Percentiles rank a stretch among this genome's conserved stretches.
These are phyloP conservation scores for Brachionus manjavacas DNA, from an alignment of 1,140 invertebrate genomes.

Conservation along the genomic window DNA sequence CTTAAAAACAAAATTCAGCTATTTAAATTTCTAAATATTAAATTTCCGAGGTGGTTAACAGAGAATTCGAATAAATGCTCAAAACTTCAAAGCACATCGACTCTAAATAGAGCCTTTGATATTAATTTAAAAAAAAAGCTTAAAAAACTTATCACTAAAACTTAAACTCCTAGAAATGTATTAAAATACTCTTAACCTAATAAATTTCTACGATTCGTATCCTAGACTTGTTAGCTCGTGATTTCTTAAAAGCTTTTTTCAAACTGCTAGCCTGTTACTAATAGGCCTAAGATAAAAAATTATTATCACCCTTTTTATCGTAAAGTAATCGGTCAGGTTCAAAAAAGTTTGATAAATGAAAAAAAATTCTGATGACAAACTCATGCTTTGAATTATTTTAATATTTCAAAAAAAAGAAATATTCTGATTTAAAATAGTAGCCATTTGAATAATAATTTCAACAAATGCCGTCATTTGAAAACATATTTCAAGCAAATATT, in stretches of 20 bases:
- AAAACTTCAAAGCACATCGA: not conserved
- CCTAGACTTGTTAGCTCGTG: not conserved
- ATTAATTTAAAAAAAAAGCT: not conserved
- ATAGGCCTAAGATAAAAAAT: not conserved
- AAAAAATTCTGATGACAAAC: not conserved
- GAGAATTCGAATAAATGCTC: not conserved
- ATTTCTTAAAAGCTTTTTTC: not conserved
- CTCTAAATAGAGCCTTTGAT: not conserved
- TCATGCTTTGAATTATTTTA: not conserved
- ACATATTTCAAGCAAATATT: not conserved
- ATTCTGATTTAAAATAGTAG: not conserved
- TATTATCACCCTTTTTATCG: not conserved
- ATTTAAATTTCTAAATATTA: not conserved
- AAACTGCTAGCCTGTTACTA: not conserved
- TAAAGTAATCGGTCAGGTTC: not conserved
- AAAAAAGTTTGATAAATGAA: not conserved
- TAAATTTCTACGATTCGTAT: not conserved
- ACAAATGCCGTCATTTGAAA: not conserved
- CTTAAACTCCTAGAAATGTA: not conserved
- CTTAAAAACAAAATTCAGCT: not conserved
- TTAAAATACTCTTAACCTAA: conserved; percentile 5
- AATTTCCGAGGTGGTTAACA: not conserved
- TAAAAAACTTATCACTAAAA: not conserved
- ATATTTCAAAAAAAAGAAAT: not conserved
- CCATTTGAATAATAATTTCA: not conserved